Conservation (phyloP, 2,888 invertebrate genomes). For the Tinea pellionella region DNA sequence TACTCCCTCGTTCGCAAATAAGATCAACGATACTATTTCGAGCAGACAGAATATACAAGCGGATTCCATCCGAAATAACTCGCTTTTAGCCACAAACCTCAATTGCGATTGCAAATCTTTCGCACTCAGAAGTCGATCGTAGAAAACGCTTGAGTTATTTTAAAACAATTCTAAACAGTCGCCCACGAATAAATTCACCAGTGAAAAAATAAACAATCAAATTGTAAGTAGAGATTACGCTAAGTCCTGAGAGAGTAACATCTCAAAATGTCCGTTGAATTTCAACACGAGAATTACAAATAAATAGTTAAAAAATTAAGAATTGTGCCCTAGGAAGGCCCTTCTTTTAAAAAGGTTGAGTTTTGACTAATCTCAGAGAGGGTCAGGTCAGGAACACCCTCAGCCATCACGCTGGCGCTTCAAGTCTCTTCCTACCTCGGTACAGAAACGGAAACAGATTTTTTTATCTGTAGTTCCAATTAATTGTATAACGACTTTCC, state of each 20-base stretch:
- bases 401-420: no score
- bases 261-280: constrained; percentile 14
- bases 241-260: no score
- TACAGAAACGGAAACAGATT: no score
- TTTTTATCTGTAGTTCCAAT: no score
- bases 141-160: constrained; percentile 37
- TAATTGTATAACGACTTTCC: no score
- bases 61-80: constrained; percentile 62
- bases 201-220: not conserved
- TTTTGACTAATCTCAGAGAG: no score
- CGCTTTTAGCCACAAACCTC: constrained; percentile 43
- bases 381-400: no score
- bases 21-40: constrained; percentile 63
- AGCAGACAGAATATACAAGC: constrained; percentile 56
- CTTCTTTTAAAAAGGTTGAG: no score
- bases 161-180: not conserved
- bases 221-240: not conserved
- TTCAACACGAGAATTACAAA: not conserved
- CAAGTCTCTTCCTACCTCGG: no score
- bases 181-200: not conserved
- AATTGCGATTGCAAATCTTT: constrained; percentile 50
- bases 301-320: not conserved
- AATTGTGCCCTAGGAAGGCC: no score
- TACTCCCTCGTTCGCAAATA: no score
- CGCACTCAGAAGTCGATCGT: constrained; percentile 46